These are phyloP conservation scores for Papilio xuthus DNA, from an alignment of 1,140 invertebrate genomes.

Conservation along the genomic window DNA sequence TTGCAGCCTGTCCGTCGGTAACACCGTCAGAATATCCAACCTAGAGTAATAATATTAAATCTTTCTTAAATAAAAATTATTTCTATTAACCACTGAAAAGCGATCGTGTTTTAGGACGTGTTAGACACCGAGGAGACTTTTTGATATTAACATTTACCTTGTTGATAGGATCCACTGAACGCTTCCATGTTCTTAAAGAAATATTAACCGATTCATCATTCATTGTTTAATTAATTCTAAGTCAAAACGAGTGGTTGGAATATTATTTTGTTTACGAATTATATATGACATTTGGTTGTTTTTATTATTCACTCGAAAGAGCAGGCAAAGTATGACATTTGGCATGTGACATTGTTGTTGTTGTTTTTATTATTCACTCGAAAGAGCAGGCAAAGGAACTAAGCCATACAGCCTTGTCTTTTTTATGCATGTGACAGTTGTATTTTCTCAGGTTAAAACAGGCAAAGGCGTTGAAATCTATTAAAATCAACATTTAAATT, in stretches of 20 bases:
- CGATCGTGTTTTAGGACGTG: no score
- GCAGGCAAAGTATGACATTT: neutral
- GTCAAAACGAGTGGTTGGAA: neutral
- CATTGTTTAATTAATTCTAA: conserved; percentile 38
- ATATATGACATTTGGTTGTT: neutral
- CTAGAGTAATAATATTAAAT: conserved; percentile 40
- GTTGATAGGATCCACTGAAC: conserved; percentile 49
- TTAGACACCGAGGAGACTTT: neutral
- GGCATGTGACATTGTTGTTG: neutral
- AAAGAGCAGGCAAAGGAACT: no score
- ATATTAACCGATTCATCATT: conserved; percentile 51
- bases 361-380: no score
- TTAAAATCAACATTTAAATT: no score
- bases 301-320: no score
- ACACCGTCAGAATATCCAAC: conserved; percentile 67
- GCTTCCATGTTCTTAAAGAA: conserved; percentile 49
- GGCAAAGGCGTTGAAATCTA: neutral
- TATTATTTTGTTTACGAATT: neutral
- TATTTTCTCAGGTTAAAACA: neutral
- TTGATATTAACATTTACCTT: conserved; percentile 45
- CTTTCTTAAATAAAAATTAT: neutral
- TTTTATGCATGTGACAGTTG: no score
- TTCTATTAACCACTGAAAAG: no score
- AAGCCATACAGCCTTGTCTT: no score
- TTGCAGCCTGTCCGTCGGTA: conserved; percentile 59